Evolutionary conservation across 2,113 vertebrate genomes (phyloP).

Genomic region (Plecturocebus donacophilus): DNA sequence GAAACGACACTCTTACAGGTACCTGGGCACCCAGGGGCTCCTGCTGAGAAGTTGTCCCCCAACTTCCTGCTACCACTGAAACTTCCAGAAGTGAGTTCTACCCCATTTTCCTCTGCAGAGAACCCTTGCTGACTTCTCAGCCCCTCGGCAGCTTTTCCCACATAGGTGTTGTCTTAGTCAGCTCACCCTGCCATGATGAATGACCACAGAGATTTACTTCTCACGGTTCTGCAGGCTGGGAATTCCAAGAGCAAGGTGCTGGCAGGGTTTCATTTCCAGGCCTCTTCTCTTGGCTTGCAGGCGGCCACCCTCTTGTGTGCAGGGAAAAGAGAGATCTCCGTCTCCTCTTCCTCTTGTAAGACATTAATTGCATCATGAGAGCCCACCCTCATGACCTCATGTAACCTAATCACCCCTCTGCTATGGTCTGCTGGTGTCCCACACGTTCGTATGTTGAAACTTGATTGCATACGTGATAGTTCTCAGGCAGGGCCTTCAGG

Average conservation of each 20-base stretch:
- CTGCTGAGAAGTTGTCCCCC: too few relatives aligned
- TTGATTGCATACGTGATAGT: neutral
- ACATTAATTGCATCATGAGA: neutral
- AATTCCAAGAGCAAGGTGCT: neutral
- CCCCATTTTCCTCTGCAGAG: neutral
- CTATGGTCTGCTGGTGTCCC: neutral
- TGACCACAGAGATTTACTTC: neutral
- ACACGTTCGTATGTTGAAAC: neutral
- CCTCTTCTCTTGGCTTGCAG: neutral
- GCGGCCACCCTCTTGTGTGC: neutral
- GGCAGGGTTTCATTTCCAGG: neutral
- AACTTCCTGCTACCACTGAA: neutral
- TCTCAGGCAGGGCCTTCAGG: neutral
- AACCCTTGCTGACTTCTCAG: neutral
- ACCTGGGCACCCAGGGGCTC: neutral
- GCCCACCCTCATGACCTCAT: neutral
- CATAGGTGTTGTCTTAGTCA: neutral
- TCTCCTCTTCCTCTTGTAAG: neutral
- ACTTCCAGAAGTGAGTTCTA: too few relatives aligned
- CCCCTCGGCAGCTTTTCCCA: neutral
- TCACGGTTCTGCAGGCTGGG: neutral
- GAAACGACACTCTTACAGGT: neutral
- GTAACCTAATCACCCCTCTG: neutral
- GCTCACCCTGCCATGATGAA: neutral
- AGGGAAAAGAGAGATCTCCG: neutral